Conservation (phyloP, 2,888 invertebrate genomes). For the Tipula lateralis region DNA sequence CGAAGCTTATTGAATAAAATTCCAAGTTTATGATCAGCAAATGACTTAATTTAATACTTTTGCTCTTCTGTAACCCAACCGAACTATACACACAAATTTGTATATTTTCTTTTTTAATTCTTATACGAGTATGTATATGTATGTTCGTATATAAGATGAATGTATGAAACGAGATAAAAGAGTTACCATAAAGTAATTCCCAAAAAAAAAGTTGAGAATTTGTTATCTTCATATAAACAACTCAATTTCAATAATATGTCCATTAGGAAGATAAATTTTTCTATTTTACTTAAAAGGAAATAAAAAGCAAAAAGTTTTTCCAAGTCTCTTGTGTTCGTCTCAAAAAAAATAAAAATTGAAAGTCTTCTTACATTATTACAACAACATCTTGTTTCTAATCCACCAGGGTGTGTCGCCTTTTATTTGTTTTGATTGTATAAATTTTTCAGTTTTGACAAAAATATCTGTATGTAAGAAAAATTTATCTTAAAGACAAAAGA, state of each 20-base stretch:
- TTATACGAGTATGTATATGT: neutral
- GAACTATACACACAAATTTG: neutral
- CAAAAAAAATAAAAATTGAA: neutral
- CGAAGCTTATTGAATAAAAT: too few species aligned
- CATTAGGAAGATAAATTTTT: conserved; percentile 4
- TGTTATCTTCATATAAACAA: neutral
- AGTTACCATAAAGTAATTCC: conserved; percentile 14
- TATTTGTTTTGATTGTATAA: neutral
- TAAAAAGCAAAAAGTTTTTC: neutral
- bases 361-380: neutral
- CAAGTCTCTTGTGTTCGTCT: neutral
- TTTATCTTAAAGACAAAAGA: conserved; percentile 19
- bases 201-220: neutral
- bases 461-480: neutral
- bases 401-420: neutral
- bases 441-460: conserved; percentile 11
- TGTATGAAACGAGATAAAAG: neutral
- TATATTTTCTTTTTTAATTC: neutral
- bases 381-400: neutral
- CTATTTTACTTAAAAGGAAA: conserved; percentile 19
- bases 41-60: neutral
- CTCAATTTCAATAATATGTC: conserved; percentile 19
- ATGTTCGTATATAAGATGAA: neutral
- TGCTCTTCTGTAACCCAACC: neutral
- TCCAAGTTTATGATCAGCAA: too few species aligned